These are phyloP conservation scores for Prinia subflava DNA, from an alignment of 2,113 vertebrate species.

Conservation along the genomic window DNA sequence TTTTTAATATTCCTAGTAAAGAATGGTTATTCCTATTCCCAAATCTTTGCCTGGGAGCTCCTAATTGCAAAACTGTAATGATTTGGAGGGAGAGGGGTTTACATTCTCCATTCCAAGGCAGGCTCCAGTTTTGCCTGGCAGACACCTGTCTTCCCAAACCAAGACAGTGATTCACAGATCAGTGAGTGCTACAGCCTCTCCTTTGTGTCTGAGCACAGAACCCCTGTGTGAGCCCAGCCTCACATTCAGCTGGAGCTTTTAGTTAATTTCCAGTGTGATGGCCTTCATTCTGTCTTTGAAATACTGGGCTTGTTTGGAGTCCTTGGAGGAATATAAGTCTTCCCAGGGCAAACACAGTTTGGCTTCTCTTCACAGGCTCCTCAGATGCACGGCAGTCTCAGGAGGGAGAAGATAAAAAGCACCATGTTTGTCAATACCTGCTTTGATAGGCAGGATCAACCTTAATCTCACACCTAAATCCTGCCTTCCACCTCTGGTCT, in stretches of 20 bases:
- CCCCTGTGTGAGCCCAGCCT: background rate
- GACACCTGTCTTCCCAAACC: too few species aligned
- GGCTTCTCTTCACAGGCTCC: background rate
- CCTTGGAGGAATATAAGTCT: background rate
- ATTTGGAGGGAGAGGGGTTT: too few species aligned
- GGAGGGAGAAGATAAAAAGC: background rate
- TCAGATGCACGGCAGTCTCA: background rate
- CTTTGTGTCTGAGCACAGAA: background rate
- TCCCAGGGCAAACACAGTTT: background rate
- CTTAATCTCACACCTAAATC: background rate
- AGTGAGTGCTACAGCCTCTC: background rate
- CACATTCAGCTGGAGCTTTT: background rate
- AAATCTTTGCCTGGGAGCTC: too few species aligned
- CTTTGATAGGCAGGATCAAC: constrained; percentile 6
- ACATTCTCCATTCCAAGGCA: too few species aligned
- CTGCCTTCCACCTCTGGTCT: background rate
- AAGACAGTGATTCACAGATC: background rate
- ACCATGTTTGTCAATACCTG: background rate
- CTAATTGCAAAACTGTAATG: too few species aligned
- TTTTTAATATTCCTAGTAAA: too few species aligned
- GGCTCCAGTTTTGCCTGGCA: too few species aligned
- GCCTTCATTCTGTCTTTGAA: background rate
- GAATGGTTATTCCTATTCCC: too few species aligned
- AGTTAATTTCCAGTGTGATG: background rate
- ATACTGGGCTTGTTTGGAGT: background rate